Base-by-base conservation (phyloP, 1,140 invertebrate species). In the Vollenhovia emeryi region DNA sequence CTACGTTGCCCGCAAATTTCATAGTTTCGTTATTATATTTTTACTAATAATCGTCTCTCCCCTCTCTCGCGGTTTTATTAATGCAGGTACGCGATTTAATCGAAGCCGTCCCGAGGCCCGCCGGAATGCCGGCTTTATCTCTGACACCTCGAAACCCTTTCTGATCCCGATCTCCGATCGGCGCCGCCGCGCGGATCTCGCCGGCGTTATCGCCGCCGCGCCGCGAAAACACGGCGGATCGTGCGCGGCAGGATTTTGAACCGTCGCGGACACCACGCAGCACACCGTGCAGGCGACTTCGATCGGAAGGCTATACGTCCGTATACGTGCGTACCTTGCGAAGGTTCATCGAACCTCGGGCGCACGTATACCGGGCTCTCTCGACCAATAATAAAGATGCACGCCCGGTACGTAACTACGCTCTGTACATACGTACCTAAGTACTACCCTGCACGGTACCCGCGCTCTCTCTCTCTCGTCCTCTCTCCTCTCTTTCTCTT, bases 311-410 rank as follows among this genome's bases (percentile, higher is more conserved):
- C 71, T 83, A 90, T 83, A 76, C 33, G 74, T 87, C 45, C 74
- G 89, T 86, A 83, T 78, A 76, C 48, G 27, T 71, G 66, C 83
- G 55, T 76, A 86, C 62, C 71, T 69, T 57, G 60, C 71, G 79
- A 88, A 85, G 89, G 89, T 91, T 90, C 89, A 90, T 90, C 87
- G 89, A 91, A 90, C 89, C 73, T 85, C 76, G 86, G 45, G 11
- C 55, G 78, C 79, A 74, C 84, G 86, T 88, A n/a, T n/a, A 90
- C 69, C 84, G 84, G 71, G 75, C 83, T 90, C 89, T 88, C 89
- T 88, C 79, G 89, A 48, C 89, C 86, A 90, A 90, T 90, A 91
- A 91, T 91, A 91, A 91, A 90, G 89, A 91, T 91, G 89, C 87
- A 91, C 90, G 76, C 84, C 80, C 85, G 76, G 84, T 88, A 90